Conservation (phyloP, 2,797 vertebrate species). For the Sebastes matsubarae region DNA sequence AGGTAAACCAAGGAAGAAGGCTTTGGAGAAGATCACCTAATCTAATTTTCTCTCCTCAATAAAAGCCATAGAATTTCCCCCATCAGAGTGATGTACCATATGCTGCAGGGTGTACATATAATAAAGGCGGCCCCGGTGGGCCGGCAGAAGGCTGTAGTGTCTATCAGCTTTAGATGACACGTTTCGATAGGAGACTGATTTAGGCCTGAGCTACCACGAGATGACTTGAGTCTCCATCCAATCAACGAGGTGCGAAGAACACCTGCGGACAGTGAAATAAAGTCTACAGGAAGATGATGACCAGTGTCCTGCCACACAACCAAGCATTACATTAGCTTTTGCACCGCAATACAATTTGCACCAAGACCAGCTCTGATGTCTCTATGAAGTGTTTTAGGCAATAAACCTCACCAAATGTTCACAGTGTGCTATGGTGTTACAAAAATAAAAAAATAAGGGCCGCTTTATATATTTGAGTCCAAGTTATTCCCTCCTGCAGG, state of each 20-base stretch:
- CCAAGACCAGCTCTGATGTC: conserved; percentile 56
- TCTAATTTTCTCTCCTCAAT: conserved; percentile 69
- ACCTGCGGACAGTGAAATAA: conserved; percentile 80
- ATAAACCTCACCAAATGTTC: conserved; percentile 56
- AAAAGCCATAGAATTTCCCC: conserved; percentile 62
- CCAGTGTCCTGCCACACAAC: conserved; percentile 57
- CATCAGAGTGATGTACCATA: conserved; percentile 66
- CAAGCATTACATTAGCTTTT: conserved; percentile 68
- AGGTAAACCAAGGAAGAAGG: conserved; percentile 37
- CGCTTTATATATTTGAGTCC: conserved; percentile 42
- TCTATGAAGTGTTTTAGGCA: conserved; percentile 62
- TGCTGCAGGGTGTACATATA: conserved; percentile 76
- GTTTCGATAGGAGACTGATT: conserved; percentile 79
- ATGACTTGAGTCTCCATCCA: conserved; percentile 80
- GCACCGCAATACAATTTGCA: conserved; percentile 65
- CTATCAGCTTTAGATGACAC: conserved; percentile 81
- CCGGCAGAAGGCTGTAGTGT: conserved; percentile 66
- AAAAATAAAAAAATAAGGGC: neutral
- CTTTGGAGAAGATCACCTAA: conserved; percentile 58
- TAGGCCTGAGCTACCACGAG: conserved; percentile 68
- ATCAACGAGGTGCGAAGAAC: conserved; percentile 76
- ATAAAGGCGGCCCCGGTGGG: conserved; percentile 62
- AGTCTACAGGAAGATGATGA: conserved; percentile 70
- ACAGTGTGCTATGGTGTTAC: conserved; percentile 6
- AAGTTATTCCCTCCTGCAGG: conserved; percentile 27